phyloP scores from a whole-genome alignment of 2,113 vertebrate species.

The Hemibagrus wyckioides region DNA sequence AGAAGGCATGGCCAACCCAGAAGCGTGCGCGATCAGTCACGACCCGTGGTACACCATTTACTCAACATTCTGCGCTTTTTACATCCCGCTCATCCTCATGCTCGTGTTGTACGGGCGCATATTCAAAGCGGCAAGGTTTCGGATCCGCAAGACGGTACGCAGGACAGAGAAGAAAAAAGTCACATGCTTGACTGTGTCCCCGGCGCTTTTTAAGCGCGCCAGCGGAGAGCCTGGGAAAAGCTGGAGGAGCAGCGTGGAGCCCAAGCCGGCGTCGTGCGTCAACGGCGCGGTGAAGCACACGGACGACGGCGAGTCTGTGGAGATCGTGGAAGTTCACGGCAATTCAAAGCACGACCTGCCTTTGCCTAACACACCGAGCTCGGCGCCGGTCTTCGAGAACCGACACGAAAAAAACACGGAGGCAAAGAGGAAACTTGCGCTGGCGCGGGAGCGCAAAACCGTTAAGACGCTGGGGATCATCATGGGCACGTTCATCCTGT shows the following conservation, averaged over 20 bases:
- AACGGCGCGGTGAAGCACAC: conserved; percentile 83
- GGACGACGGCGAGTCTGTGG: conserved; percentile 82
- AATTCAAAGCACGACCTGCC: conserved; percentile 80
- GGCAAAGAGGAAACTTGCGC: conserved; percentile 87
- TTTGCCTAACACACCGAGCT: conserved; percentile 76
- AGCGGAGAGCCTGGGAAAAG: conserved; percentile 73
- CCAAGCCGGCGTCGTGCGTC: conserved; percentile 68
- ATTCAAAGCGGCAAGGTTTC: conserved; percentile 91
- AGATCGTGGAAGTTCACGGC: conserved; percentile 87
- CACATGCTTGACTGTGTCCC: conserved; percentile 73
- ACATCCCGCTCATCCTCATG: conserved; percentile 92
- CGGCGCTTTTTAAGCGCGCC: conserved; percentile 69
- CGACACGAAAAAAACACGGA: conserved; percentile 85
- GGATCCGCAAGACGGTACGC: conserved; percentile 90
- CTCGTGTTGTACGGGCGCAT: conserved; percentile 93
- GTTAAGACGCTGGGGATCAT: conserved; percentile 97
- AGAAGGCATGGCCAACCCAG: conserved; percentile 84
- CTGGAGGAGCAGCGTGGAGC: conserved; percentile 81
- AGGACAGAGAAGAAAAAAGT: conserved; percentile 85
- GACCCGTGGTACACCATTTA: conserved; percentile 97
- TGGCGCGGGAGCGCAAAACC: conserved; percentile 92
- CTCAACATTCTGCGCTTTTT: conserved; percentile 96
- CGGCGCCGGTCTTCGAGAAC: conserved; percentile 73
- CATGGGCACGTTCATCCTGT: conserved; percentile 97
- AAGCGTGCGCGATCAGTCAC: conserved; percentile 89